Percentiles rank a stretch among this genome's conserved stretches.
phyloP scores from a whole-genome alignment of 2,888 invertebrate species.

The Brachycybe producta region DNA sequence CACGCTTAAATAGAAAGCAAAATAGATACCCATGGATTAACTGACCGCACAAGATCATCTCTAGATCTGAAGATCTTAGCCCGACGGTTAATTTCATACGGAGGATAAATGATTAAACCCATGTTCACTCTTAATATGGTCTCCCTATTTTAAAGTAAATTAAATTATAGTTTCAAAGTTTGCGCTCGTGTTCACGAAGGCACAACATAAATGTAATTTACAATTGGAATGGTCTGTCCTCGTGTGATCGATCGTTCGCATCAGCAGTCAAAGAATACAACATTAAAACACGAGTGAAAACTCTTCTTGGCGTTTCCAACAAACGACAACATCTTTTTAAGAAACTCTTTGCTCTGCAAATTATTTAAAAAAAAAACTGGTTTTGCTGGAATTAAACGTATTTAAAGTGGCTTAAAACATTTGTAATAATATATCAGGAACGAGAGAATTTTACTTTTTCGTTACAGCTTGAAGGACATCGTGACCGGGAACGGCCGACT shows the following conservation, averaged over 20 bases:
- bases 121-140: slow-evolving; percentile 36
- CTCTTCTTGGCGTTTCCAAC: slow-evolving; percentile 28
- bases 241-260: slow-evolving; percentile 26
- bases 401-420: not conserved
- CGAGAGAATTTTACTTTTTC: not conserved
- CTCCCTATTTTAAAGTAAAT: slow-evolving; percentile 21
- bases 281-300: slow-evolving; percentile 37
- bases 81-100: slow-evolving; percentile 31
- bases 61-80: slow-evolving; percentile 32
- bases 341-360: slow-evolving; percentile 22
- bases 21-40: too few relatives aligned
- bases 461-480: too few relatives aligned
- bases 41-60: slow-evolving; percentile 34
- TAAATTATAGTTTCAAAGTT: not conserved
- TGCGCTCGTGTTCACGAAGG: not conserved
- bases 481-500: too few relatives aligned
- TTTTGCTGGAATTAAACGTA: not conserved
- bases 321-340: slow-evolving; percentile 34
- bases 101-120: slow-evolving; percentile 36
- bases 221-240: slow-evolving; percentile 25
- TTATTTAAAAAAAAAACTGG: too few relatives aligned
- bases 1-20: too few relatives aligned
- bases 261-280: slow-evolving; percentile 34
- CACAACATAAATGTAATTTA: not conserved
- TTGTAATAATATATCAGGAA: not conserved